Conservation (phyloP, 2,888 invertebrate species). For the Ophraella communa region DNA sequence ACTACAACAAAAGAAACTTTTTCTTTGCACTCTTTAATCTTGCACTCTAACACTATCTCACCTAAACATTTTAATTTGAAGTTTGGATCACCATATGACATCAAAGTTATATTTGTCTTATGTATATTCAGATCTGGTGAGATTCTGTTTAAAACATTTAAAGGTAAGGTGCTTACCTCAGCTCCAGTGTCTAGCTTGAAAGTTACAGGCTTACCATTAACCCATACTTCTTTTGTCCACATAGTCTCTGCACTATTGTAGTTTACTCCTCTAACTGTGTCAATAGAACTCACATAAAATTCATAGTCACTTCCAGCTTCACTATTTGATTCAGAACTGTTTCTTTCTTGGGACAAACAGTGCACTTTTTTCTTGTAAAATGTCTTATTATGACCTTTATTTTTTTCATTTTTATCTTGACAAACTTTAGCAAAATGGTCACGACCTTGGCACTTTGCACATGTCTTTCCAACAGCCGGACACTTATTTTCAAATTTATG, state of each 20-base stretch:
- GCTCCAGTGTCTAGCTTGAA: constrained; percentile 34
- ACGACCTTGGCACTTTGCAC: constrained; percentile 13
- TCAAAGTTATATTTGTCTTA: constrained; percentile 21
- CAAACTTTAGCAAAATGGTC: constrained; percentile 18
- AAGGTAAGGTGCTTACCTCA: constrained; percentile 30
- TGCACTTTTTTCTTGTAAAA: neutral
- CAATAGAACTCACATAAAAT: constrained; percentile 25
- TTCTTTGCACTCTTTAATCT: constrained; percentile 1
- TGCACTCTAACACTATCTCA: constrained; percentile 3
- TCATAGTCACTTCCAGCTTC: constrained; percentile 20
- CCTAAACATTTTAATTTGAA: constrained; percentile 22
- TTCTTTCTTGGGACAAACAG: neutral
- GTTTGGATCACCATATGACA: constrained; percentile 24
- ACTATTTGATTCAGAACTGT: constrained; percentile 2
- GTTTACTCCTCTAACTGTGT: neutral
- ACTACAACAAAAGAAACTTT: constrained; percentile 18
- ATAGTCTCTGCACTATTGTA: constrained; percentile 1
- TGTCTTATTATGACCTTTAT: too few species aligned
- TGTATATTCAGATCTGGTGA: neutral
- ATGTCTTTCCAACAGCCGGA: constrained; percentile 13
- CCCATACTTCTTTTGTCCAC: constrained; percentile 22
- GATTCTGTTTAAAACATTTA: constrained; percentile 15
- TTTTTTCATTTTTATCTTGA: neutral
- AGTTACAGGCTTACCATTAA: constrained; percentile 21
- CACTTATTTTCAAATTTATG: too few species aligned